phyloP scores from a whole-genome alignment of 92 coral and sea anemone species.

The Umimayanthus kanabou region DNA sequence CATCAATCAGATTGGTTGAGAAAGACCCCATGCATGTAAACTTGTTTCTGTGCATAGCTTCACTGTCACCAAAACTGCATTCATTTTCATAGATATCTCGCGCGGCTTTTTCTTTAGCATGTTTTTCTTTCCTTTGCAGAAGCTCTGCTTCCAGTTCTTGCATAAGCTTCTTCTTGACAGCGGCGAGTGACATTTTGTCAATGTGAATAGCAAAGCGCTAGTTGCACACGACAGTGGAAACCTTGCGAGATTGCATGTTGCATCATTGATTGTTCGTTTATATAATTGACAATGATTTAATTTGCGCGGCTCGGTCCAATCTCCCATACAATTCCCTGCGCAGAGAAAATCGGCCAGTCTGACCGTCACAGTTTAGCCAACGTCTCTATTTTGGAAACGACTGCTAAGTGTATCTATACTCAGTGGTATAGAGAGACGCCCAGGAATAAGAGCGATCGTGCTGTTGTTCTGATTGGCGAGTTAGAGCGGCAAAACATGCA shows the following conservation, averaged over 20 bases:
- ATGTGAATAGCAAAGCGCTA: background rate
- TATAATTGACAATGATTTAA: background rate
- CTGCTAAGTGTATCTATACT: too few species aligned
- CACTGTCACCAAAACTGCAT: background rate
- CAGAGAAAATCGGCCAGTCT: too few species aligned
- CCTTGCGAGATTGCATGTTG: background rate
- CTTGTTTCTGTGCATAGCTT: background rate
- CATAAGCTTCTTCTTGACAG: slow-evolving; percentile 3
- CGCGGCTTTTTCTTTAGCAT: background rate
- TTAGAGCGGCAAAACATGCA: too few species aligned
- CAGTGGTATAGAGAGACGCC: too few species aligned
- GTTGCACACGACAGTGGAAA: background rate
- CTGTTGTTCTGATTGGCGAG: too few species aligned
- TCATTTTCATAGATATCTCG: background rate
- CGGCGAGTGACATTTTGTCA: slow-evolving; percentile 20
- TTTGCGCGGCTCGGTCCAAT: background rate
- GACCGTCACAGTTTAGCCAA: too few species aligned
- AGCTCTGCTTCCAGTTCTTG: background rate
- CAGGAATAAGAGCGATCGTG: too few species aligned
- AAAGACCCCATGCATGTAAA: slow-evolving; percentile 6
- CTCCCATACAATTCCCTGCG: background rate
- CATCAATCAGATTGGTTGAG: slow-evolving; percentile 13
- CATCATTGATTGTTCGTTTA: background rate
- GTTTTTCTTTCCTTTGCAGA: background rate
- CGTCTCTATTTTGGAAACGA: too few species aligned